Percentiles rank a stretch among this genome's conserved stretches.
Evolutionary conservation across 2,113 vertebrate genomes (phyloP).

Genomic region (Lipophrys pholis): DNA sequence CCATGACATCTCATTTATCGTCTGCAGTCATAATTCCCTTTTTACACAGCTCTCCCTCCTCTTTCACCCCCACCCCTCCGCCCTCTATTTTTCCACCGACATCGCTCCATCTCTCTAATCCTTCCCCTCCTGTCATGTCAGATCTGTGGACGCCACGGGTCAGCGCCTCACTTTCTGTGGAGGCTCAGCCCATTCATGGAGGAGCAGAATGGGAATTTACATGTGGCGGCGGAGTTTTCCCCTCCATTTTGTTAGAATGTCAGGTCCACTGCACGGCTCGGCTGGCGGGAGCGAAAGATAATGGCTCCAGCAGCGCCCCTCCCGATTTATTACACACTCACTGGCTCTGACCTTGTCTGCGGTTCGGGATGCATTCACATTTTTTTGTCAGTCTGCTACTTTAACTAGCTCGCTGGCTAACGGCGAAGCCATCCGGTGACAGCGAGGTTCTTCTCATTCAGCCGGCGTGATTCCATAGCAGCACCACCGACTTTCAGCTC

Average conservation of each 20-base stretch:
- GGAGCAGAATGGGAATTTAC: constrained; percentile 90
- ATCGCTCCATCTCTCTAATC: constrained; percentile 85
- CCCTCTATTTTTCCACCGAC: constrained; percentile 66
- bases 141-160: constrained; percentile 91
- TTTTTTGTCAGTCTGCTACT: constrained; percentile 71
- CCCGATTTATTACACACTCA: constrained; percentile 91
- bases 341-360: constrained; percentile 91
- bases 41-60: constrained; percentile 86
- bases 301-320: constrained; percentile 86
- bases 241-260: constrained; percentile 96
- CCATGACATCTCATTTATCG: constrained; percentile 90
- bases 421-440: not conserved
- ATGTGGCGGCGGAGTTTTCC: constrained; percentile 91
- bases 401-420: constrained; percentile 41
- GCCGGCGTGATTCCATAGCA: constrained; percentile 29
- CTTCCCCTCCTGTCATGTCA: constrained; percentile 88
- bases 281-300: constrained; percentile 88
- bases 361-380: constrained; percentile 83
- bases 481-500: no score
- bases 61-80: constrained; percentile 71
- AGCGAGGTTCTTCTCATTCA: no score
- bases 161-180: constrained; percentile 87
- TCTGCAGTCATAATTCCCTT: constrained; percentile 91
- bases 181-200: constrained; percentile 86
- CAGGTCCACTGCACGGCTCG: constrained; percentile 91